Base-by-base conservation (phyloP, 2,797 vertebrate genomes). In the Merluccius polli region DNA sequence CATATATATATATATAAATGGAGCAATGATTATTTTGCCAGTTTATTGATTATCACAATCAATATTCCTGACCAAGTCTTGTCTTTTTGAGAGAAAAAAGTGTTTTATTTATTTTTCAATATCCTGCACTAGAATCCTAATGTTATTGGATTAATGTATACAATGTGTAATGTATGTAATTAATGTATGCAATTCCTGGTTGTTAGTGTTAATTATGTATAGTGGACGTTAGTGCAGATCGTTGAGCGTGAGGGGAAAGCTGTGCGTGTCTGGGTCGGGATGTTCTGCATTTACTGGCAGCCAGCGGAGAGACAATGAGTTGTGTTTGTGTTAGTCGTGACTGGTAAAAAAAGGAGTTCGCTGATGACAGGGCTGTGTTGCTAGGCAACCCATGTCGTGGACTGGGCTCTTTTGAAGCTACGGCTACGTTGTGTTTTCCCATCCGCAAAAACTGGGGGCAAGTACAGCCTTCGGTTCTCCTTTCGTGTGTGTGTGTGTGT, bases 321-420 rank as follows among this genome's bases (percentile, higher is more conserved):
- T 89, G 92, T 93, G 87, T 93, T 94, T 94, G 92, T 93, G 93
- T 95, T 94, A 94, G 95, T 97, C 93, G 91, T 97, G 96, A 97
- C 95, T 95, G 91, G 91, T 94, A 93, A 94, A 95, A 95, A 95
- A 65, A 27, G 92, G 92, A 91, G 90, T 95, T 93, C 94, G 95
- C 95, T 94, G 93, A 94, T 94, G 95, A 94, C 93, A 95, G 94
- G 93, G 91, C 93, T 92, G 91, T 89, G 93, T 96, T 97, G 94
- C 95, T 95, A 94, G 91, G 95, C 94, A 94, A 92, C 93, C 52
- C 87, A 87, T 91, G 93, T 94, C 87, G 90, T 91, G 93, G 94
- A 90, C 94, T 93, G 90, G 89, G 90, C 59, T 90, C 93, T 93
- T 91, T 94, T 92, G 92, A 95, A 94, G 94, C 93, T 92, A 73